A percentile compares a stretch with the other conserved stretches of the same genome.
phyloP scores from a whole-genome alignment of 2,888 invertebrate genomes.

The Empis stercorea region DNA sequence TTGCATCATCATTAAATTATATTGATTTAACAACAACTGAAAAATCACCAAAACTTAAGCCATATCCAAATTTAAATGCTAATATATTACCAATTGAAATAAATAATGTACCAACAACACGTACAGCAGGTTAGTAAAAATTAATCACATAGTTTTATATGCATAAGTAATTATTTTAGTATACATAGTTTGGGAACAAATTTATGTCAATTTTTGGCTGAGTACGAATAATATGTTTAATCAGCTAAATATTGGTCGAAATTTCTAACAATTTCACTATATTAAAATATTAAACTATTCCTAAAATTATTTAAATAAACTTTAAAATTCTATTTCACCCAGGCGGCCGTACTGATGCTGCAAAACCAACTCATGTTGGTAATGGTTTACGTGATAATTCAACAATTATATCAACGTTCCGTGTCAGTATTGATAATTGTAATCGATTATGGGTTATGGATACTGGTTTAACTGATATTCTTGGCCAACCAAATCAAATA shows the following conservation, averaged over 20 bases:
- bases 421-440: slow-evolving; percentile 59
- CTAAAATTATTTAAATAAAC: too few species aligned
- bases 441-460: slow-evolving; percentile 75
- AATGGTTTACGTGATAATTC: slow-evolving; percentile 42
- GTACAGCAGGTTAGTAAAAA: slow-evolving; percentile 17
- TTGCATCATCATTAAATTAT: slow-evolving; percentile 56
- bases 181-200: too few species aligned
- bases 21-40: slow-evolving; percentile 42
- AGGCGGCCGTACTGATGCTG: slow-evolving; percentile 28
- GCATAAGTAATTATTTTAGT: too few species aligned
- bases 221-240: too few species aligned
- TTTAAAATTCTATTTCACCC: too few species aligned
- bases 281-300: too few species aligned
- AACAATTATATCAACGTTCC: slow-evolving; percentile 58
- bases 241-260: too few species aligned
- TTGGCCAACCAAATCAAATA: slow-evolving; percentile 50
- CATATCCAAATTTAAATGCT: slow-evolving; percentile 65
- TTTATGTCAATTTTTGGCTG: too few species aligned
- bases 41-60: slow-evolving; percentile 57
- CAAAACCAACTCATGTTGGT: slow-evolving; percentile 33
- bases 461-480: slow-evolving; percentile 62
- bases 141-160: too few species aligned
- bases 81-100: slow-evolving; percentile 60
- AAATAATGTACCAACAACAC: slow-evolving; percentile 18
- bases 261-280: too few species aligned